Evolutionary conservation across 1,140 invertebrate genomes (phyloP).

Genomic region (Pissodes strobi): DNA sequence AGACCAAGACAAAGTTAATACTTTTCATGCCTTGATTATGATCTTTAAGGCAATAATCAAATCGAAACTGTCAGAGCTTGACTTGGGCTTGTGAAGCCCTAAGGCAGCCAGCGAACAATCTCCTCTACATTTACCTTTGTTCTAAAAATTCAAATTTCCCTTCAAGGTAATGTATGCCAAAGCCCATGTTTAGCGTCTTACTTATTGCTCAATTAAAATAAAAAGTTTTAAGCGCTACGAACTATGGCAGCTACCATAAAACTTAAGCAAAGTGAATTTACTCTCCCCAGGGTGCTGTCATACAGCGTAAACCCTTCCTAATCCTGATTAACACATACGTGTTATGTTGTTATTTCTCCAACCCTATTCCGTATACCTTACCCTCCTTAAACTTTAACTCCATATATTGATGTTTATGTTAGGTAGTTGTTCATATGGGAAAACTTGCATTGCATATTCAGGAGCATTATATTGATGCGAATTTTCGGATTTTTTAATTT

Average conservation of each 20-base stretch:
- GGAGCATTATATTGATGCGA: neutral
- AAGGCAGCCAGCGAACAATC: no score
- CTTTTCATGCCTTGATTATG: no score
- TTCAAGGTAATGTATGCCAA: no score
- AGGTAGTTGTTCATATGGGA: neutral
- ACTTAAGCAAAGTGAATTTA: slow-evolving; percentile 23
- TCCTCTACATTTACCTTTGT: no score
- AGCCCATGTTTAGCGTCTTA: no score
- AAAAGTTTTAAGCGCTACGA: slow-evolving; percentile 1
- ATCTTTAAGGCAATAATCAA: no score
- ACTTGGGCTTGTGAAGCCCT: no score
- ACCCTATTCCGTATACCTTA: slow-evolving; percentile 4
- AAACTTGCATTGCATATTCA: neutral
- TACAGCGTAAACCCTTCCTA: slow-evolving; percentile 32
- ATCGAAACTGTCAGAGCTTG: no score
- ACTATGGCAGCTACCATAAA: slow-evolving; percentile 1
- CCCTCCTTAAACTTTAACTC: slow-evolving; percentile 29
- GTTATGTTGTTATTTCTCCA: slow-evolving; percentile 31
- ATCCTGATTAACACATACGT: slow-evolving; percentile 40
- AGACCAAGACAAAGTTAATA: no score
- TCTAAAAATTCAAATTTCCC: no score
- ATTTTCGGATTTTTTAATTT: no score
- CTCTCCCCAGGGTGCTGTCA: slow-evolving; percentile 30
- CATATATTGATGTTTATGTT: slow-evolving; percentile 32
- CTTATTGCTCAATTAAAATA: slow-evolving; percentile 5